Conservation (phyloP, 2,113 vertebrate genomes). For the Platysternon megacephalum region DNA sequence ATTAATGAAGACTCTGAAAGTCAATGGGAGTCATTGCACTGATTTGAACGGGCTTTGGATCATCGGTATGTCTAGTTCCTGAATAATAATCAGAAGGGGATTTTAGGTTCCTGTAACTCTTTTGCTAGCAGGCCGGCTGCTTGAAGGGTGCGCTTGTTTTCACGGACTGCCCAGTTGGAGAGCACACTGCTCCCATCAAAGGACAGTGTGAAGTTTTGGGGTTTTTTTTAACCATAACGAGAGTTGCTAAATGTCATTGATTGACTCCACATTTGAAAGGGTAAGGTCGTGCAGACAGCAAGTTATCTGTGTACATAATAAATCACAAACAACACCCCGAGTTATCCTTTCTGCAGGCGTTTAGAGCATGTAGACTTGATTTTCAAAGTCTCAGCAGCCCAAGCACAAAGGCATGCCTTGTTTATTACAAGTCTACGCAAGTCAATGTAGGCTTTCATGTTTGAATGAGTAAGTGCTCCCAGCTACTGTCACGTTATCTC, state of each 20-base stretch:
- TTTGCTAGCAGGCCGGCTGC: background rate
- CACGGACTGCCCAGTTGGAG: background rate
- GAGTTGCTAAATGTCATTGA: slow-evolving; percentile 48
- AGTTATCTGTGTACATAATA: background rate
- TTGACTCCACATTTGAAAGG: background rate
- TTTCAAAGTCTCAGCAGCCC: background rate
- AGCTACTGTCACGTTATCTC: background rate
- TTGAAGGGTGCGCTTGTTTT: accelerated
- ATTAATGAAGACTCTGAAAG: background rate
- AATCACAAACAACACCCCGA: background rate
- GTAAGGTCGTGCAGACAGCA: background rate
- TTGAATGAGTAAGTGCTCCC: background rate
- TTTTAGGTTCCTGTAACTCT: accelerated
- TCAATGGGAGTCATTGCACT: background rate
- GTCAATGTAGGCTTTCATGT: background rate
- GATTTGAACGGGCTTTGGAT: background rate
- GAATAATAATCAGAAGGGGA: background rate
- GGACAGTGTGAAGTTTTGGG: background rate
- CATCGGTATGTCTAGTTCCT: background rate
- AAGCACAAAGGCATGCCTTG: background rate
- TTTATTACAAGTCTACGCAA: background rate
- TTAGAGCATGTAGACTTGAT: background rate
- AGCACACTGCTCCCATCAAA: background rate
- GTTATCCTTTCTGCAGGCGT: background rate
- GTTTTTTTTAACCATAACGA: background rate